phyloP scores from a whole-genome alignment of 2,888 invertebrate genomes.

The Melipona bicolor region DNA sequence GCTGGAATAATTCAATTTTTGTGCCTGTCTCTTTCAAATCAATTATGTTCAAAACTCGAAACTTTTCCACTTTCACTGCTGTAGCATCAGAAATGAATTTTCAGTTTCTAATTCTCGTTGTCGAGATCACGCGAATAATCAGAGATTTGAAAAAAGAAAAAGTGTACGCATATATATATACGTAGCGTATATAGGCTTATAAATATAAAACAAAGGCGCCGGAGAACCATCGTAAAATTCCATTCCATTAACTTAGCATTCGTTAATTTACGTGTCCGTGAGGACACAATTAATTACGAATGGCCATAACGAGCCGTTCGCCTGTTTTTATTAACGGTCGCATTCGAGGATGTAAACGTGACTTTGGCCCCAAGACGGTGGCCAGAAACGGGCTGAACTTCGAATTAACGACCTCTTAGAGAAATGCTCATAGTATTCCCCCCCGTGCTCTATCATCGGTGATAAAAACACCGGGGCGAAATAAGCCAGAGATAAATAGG shows the following conservation, averaged over 20 bases:
- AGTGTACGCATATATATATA: no score
- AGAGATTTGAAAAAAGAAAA: neutral
- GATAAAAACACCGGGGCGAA: constrained; percentile 6
- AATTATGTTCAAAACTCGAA: neutral
- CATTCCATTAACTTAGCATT: constrained; percentile 48
- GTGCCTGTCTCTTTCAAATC: neutral
- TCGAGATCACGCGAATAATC: neutral
- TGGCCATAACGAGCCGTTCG: constrained; percentile 57
- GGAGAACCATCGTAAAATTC: constrained; percentile 37
- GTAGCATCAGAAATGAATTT: neutral
- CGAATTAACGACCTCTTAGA: constrained; percentile 56
- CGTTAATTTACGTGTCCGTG: constrained; percentile 49
- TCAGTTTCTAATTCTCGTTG: neutral
- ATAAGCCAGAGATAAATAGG: neutral
- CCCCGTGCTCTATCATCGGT: constrained; percentile 20
- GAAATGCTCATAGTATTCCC: constrained; percentile 20
- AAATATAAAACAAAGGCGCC: neutral
- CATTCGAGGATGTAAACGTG: constrained; percentile 58
- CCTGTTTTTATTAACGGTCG: constrained; percentile 59
- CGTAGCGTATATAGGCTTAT: neutral
- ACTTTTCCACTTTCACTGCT: neutral
- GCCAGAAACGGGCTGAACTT: constrained; percentile 37
- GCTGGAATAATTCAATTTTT: no score
- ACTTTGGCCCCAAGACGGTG: constrained; percentile 53
- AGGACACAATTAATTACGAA: constrained; percentile 58